Conservation (phyloP, 1,140 invertebrate species). For the Apis cerana region DNA sequence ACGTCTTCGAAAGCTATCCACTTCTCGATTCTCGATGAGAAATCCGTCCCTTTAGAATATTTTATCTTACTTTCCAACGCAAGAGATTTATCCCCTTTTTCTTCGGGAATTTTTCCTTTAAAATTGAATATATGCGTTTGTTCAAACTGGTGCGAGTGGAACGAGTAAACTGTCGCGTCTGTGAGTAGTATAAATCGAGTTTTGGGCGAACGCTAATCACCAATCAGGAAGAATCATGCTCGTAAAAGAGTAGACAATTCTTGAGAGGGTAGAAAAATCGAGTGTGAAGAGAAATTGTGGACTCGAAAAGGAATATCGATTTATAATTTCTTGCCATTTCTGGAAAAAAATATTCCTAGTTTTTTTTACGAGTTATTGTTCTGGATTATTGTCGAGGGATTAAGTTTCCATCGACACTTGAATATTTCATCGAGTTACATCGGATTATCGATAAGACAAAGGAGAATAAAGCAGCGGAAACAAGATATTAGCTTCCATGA, state of each 20-base stretch:
- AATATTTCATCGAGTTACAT: conserved; percentile 44
- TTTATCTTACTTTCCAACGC: neutral
- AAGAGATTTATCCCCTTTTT: neutral
- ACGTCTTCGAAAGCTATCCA: conserved; percentile 44
- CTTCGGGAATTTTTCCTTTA: neutral
- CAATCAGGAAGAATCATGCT: neutral
- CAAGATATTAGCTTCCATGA: neutral
- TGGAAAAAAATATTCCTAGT: conserved; percentile 14
- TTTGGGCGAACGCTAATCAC: neutral
- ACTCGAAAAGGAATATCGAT: neutral
- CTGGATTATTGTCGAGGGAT: conserved; percentile 2
- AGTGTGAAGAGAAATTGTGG: too few species aligned
- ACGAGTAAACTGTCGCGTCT: neutral
- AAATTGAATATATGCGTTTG: neutral
- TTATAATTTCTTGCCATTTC: neutral
- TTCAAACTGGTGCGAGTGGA: neutral
- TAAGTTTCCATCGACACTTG: conserved; percentile 35
- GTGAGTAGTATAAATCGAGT: conserved; percentile 1
- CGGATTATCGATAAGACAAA: conserved; percentile 21
- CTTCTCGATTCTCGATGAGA: neutral
- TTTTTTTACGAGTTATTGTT: neutral
- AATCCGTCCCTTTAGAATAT: too few species aligned
- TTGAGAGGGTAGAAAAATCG: neutral
- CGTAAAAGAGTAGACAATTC: neutral
- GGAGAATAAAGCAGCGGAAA: conserved; percentile 8